A percentile compares a stretch with the other conserved stretches of the same genome.
These are phyloP conservation scores for Netelia virgata DNA, from an alignment of 2,888 invertebrate species.

Conservation along the genomic window DNA sequence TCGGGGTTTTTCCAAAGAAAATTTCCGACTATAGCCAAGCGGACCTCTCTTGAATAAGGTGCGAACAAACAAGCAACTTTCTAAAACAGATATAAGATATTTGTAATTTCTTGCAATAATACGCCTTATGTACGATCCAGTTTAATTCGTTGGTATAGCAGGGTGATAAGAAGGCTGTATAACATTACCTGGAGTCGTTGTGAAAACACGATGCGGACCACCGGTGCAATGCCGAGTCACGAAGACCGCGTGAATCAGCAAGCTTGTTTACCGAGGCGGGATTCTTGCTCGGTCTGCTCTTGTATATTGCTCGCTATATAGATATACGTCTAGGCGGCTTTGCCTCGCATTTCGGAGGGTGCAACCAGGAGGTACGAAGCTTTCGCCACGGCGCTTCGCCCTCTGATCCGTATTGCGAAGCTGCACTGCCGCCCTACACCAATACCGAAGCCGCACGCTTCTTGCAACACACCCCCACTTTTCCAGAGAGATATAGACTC, in stretches of 20 bases:
- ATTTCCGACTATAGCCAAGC: too few species aligned
- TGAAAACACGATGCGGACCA: conserved; percentile 34
- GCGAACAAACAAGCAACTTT: too few species aligned
- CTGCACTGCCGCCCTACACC: conserved; percentile 16
- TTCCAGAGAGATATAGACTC: conserved; percentile 23
- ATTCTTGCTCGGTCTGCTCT: conserved; percentile 29
- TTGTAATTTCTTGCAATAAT: neutral
- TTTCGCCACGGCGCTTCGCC: conserved; percentile 52
- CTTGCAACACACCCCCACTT: conserved; percentile 15
- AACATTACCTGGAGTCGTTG: conserved; percentile 44
- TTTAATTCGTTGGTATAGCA: conserved; percentile 77
- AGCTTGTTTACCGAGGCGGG: conserved; percentile 55
- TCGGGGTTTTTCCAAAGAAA: too few species aligned
- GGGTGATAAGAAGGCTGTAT: conserved; percentile 71
- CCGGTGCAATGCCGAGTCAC: conserved; percentile 59
- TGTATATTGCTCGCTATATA: conserved; percentile 47
- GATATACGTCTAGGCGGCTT: conserved; percentile 15
- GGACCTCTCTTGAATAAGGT: too few species aligned
- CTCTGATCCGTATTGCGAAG: conserved; percentile 55
- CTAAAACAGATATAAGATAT: too few species aligned
- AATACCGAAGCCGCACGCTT: conserved; percentile 43
- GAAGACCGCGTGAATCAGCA: conserved; percentile 63
- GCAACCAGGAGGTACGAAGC: conserved; percentile 48
- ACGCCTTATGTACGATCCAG: conserved; percentile 52
- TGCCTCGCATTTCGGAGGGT: conserved; percentile 29